phyloP scores from a whole-genome alignment of 2,888 invertebrate genomes.

The Acleris holmiana region DNA sequence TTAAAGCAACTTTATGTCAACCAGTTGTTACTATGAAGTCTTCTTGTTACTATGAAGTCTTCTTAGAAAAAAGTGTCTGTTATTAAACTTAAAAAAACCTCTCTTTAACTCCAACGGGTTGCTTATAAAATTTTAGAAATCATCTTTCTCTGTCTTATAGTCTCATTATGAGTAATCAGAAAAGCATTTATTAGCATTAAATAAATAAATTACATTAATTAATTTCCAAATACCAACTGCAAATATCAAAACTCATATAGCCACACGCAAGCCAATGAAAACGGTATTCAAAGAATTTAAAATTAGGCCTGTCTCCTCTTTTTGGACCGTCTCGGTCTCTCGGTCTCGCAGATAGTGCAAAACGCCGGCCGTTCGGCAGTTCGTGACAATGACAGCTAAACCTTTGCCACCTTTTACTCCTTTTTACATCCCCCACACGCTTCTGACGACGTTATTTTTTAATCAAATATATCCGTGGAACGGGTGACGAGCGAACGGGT shows the following conservation, averaged over 20 bases:
- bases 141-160: no score
- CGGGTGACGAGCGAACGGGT: constrained; percentile 83
- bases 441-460: constrained; percentile 86
- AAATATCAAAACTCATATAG: neutral
- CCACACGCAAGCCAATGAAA: constrained; percentile 22
- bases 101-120: no score
- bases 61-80: no score
- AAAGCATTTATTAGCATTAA: no score
- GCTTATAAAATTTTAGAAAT: no score
- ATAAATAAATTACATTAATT: no score
- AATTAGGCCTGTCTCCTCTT: constrained; percentile 31
- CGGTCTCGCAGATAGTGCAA: constrained; percentile 74
- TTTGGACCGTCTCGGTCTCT: constrained; percentile 52
- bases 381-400: constrained; percentile 83
- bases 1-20: no score
- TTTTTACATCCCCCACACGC: constrained; percentile 63
- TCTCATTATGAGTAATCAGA: no score
- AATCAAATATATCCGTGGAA: constrained; percentile 84
- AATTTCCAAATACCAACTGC: neutral
- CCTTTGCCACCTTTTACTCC: constrained; percentile 74
- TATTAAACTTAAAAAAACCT: no score
- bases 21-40: no score
- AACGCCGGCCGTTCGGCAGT: constrained; percentile 59
- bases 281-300: constrained; percentile 34
- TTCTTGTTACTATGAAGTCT: no score